phyloP scores from a whole-genome alignment of 1,140 invertebrate genomes.

The Hormaphis cornu region DNA sequence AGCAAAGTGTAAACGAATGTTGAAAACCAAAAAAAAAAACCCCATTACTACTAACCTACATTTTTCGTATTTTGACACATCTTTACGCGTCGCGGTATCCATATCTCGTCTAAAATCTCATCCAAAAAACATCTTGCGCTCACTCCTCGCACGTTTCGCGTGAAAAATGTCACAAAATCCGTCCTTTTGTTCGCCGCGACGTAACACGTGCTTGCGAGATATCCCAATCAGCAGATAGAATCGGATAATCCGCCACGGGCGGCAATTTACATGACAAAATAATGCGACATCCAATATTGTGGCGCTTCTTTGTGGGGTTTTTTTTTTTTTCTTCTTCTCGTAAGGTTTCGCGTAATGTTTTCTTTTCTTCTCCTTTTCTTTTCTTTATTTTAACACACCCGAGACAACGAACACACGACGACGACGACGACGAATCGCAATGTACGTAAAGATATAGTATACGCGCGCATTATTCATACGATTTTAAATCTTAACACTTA shows the following conservation, averaged over 20 bases:
- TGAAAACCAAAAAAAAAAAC: too few relatives aligned
- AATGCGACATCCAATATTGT: conserved; percentile 1
- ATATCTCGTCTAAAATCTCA: too few relatives aligned
- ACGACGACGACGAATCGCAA: background rate
- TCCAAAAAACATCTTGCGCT: too few relatives aligned
- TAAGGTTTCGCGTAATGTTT: background rate
- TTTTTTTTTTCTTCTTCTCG: background rate
- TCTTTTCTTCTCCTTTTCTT: background rate
- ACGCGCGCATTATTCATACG: background rate
- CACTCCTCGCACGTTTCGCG: too few relatives aligned
- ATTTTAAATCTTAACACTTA: too few relatives aligned
- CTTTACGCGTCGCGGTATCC: too few relatives aligned
- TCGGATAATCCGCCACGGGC: conserved; percentile 24
- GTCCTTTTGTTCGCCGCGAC: too few relatives aligned
- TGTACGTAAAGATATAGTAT: too few relatives aligned
- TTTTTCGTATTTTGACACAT: too few relatives aligned
- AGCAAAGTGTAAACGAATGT: too few relatives aligned
- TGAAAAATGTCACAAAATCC: too few relatives aligned
- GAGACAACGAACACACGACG: background rate
- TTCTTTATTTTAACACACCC: background rate
- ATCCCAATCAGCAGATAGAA: conserved; percentile 4
- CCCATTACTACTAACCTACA: too few relatives aligned
- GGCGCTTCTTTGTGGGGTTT: background rate
- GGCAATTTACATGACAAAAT: conserved; percentile 28
- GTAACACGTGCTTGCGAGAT: background rate